phyloP scores from a whole-genome alignment of 37 sponge, comb jelly and placozoan genomes.

The Chondrosia reniformis region DNA sequence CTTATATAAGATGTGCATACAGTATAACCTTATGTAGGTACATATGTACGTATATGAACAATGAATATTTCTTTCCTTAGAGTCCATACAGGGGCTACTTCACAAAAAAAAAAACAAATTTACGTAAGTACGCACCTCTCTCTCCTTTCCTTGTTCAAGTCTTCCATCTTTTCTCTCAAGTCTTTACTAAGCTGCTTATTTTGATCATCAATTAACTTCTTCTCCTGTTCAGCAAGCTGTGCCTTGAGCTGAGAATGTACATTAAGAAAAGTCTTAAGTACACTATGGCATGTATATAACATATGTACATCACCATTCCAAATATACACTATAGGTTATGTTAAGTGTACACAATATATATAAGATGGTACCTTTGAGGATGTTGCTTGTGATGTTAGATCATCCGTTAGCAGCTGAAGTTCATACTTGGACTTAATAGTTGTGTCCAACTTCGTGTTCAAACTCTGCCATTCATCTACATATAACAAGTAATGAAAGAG shows the following conservation, averaged over 20 bases:
- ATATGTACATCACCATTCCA: not conserved
- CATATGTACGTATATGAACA: not conserved
- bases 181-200: slow-evolving; percentile 59
- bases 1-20: not conserved
- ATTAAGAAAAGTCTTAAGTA: not conserved
- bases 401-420: slow-evolving; percentile 19
- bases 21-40: not conserved
- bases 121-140: too few species aligned
- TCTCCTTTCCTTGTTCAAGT: slow-evolving; percentile 13
- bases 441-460: slow-evolving; percentile 40
- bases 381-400: not conserved
- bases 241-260: slow-evolving; percentile 43
- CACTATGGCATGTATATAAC: not conserved
- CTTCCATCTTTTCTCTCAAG: slow-evolving; percentile 30
- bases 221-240: slow-evolving; percentile 68
- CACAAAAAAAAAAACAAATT: too few species aligned
- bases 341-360: not conserved
- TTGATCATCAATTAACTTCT: slow-evolving; percentile 36
- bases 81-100: too few species aligned
- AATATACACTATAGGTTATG: not conserved
- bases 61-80: too few species aligned
- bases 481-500: too few species aligned
- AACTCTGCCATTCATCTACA: slow-evolving; percentile 47
- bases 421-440: slow-evolving; percentile 31
- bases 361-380: not conserved